Evolutionary conservation across 2,797 vertebrate species (phyloP).

Genomic region (Periparus ater): DNA sequence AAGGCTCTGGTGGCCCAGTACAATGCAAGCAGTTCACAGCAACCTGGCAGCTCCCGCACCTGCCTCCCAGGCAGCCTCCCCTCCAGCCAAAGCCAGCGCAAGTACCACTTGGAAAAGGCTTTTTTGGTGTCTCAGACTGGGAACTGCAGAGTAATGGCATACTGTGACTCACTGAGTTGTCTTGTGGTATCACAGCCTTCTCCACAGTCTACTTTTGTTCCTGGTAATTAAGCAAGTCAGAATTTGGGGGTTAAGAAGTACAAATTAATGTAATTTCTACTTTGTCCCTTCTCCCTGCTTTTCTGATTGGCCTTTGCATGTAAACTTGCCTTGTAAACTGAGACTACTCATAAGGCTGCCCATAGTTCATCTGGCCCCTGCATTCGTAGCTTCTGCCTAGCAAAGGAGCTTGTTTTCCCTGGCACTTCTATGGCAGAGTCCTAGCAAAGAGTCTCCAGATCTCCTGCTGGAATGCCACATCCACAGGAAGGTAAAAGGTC

Average conservation of each 20-base stretch:
- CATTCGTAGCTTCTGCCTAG: background rate
- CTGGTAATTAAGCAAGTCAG: constrained; percentile 77
- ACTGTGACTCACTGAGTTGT: constrained; percentile 86
- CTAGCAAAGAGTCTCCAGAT: background rate
- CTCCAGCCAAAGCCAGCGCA: constrained; percentile 75
- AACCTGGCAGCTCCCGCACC: constrained; percentile 22
- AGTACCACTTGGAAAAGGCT: constrained; percentile 86
- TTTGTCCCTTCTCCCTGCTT: background rate
- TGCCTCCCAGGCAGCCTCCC: constrained; percentile 24
- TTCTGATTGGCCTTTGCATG: background rate
- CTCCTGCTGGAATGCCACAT: background rate
- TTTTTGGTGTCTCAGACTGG: constrained; percentile 86
- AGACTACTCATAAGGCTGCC: background rate
- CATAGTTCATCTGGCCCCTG: background rate
- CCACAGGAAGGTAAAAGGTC: background rate
- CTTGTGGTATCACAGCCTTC: constrained; percentile 92
- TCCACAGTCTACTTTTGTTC: constrained; percentile 86
- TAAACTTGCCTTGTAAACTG: background rate
- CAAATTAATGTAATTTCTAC: background rate
- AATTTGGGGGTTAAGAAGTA: background rate
- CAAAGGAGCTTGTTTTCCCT: background rate
- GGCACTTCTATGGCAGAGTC: background rate
- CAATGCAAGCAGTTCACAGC: constrained; percentile 50
- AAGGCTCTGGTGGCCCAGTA: constrained; percentile 79
- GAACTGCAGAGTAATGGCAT: constrained; percentile 88